Evolutionary conservation across 1,140 invertebrate species (phyloP).

Genomic region (Thaumatotibia leucotreta): DNA sequence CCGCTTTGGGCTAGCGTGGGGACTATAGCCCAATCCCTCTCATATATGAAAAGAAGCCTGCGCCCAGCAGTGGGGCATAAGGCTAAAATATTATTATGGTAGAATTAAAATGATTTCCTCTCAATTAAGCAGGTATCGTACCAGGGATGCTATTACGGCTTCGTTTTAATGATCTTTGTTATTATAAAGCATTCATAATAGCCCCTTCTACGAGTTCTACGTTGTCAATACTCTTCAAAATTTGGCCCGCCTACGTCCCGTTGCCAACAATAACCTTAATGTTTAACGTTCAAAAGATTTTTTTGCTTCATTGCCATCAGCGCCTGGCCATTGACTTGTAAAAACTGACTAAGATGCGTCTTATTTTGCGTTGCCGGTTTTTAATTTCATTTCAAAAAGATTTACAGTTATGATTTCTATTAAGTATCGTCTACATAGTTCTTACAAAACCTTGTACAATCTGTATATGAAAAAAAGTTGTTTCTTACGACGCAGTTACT

Average conservation of each 20-base stretch:
- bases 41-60: too few relatives aligned
- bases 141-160: too few relatives aligned
- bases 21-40: too few relatives aligned
- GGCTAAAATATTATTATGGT: too few relatives aligned
- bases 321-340: not conserved
- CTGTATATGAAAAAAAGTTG: too few relatives aligned
- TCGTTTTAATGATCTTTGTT: not conserved
- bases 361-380: not conserved
- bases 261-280: constrained; percentile 10
- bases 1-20: too few relatives aligned
- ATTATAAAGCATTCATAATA: not conserved
- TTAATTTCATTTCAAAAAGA: not conserved
- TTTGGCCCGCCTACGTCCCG: not conserved
- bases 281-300: constrained; percentile 7
- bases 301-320: constrained; percentile 6
- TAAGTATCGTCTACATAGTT: too few relatives aligned
- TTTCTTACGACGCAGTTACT: not conserved
- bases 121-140: too few relatives aligned
- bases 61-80: too few relatives aligned
- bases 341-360: not conserved
- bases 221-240: not conserved
- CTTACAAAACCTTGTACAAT: too few relatives aligned
- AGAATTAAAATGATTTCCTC: too few relatives aligned
- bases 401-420: not conserved
- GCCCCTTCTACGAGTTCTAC: not conserved